phyloP scores from a whole-genome alignment of 2,113 vertebrate genomes.

The Alexandromys fortis region DNA sequence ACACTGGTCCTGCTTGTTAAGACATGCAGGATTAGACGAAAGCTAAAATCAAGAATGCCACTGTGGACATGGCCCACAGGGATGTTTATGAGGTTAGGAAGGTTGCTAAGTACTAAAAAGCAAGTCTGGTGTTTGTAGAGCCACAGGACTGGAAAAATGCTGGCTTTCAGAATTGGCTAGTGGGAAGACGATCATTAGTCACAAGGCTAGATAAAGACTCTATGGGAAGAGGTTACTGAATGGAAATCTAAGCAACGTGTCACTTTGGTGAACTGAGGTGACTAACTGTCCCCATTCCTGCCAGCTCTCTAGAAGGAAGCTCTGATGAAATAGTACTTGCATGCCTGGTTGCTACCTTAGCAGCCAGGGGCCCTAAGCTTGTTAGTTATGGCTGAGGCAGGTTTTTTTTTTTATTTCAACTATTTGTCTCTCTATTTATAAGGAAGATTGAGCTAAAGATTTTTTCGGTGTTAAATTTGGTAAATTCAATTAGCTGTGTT shows the following conservation, averaged over 20 bases:
- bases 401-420: conserved; percentile 23
- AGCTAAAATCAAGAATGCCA: background rate
- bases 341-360: background rate
- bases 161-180: background rate
- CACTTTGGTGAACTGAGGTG: background rate
- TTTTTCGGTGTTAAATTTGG: background rate
- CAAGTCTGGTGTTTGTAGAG: background rate
- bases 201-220: background rate
- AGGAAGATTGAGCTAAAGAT: background rate
- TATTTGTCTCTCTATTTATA: background rate
- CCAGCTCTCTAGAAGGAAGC: background rate
- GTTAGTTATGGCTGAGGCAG: background rate
- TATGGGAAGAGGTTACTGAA: background rate
- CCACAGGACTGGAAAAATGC: background rate
- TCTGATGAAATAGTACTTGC: background rate
- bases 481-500: conserved; percentile 52
- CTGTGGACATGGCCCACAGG: background rate
- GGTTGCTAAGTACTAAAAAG: background rate
- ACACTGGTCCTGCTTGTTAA: background rate
- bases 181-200: background rate
- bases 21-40: background rate
- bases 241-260: background rate
- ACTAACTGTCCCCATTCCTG: background rate
- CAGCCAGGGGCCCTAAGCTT: background rate
- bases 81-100: background rate